Evolutionary conservation across 2,113 vertebrate species (phyloP), one percentile per base, ranked within the genome.

Genomic region (Periophthalmodon schlosseri): DNA sequence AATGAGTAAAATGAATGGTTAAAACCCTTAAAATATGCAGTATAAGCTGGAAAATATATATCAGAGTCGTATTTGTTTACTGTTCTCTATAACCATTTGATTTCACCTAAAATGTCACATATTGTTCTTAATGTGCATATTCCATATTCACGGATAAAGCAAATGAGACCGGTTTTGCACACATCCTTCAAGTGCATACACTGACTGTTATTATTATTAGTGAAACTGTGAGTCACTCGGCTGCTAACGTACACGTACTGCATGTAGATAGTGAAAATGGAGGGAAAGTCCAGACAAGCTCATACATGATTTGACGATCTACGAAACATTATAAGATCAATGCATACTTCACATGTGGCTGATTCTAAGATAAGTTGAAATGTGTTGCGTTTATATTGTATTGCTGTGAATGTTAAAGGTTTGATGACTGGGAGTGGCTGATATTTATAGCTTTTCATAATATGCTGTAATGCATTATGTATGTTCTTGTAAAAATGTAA

Each of bases 261-360:
- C 12, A 71, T 5, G 20, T 28, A 18, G 34, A 75, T 74, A 80
- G n/a, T 72, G 69, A n/a, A 13, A 36, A 67, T 7, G 34, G 33
- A 66, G 76, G 67, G 56, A 75, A 85, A 84, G 67, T 68, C 74
- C 69, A 12, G 0, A 24, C 70, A 81, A 64, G 71, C 70, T 70
- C 1, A 16, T 65, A 66, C 74, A 70, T 64, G 78, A 81, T 60
- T 78, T 73, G 69, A 74, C 52, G 11, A 23, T 21, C 3, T 49
- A 0, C 47, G 61, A 33, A 5, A 73, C 80, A 84, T 46, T 14
- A 50, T 1, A 68, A 65, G 20, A 63, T 23, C 2, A 78, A 78
- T 5, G 15, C 56, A 68, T 74, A 44, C 69, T 63, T 82, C 47
- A 34, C 36, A 44, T 14, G 46, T 46, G 34, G 54, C 16, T 57